Base-by-base conservation (phyloP, 2,888 invertebrate species). In the Imbricaverruca yamaguchii region DNA sequence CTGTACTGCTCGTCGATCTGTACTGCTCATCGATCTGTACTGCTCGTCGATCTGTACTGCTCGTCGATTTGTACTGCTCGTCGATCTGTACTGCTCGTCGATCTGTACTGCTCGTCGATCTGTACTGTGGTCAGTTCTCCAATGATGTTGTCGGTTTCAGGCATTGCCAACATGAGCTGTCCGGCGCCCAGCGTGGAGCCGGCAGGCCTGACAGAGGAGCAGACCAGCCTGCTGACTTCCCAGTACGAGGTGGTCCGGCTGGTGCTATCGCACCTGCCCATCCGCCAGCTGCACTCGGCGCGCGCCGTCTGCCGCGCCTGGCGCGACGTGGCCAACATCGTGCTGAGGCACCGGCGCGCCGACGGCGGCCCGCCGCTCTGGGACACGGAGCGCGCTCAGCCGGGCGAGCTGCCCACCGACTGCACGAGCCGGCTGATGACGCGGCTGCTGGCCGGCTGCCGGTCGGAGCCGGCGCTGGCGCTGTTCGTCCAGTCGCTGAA, bases 261-360 rank as follows among this genome's bases (percentile, higher is more conserved):
- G 25, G 15, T 69, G 13, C 69, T 69, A 1, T 69, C 39, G 7
- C 39, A n/a, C 89, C 90, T 87, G 92, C 91, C 86, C 87, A 87
- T 90, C 4, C 89, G 93, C 93, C 86, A 93, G 93, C 87, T 92
- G 92, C 11, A 93, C 93, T 0, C 90, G 91, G 83, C 92, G 92
- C 85, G 92, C 92, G 86, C 93, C 93, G 87, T 92, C 92, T 85
- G 92, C 92, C 86, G 89, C 91, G 82, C 87, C 92, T 83, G 87
- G 88, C 0, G 89, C 91, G 84, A 92, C 93, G 87, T 91, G 91
- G 86, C 91, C 91, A 0, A 88, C 87, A 82, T 87, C 89, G 82
- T 93, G 92, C 92, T 89, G 90, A 59, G 88, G 90, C n/a, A 93
- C 92, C 82, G 90, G 90, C 81, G 89, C 93, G 77, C 90, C 89